Evolutionary conservation across 2,888 invertebrate species (phyloP).

Genomic region (Eupithecia subfuscata): DNA sequence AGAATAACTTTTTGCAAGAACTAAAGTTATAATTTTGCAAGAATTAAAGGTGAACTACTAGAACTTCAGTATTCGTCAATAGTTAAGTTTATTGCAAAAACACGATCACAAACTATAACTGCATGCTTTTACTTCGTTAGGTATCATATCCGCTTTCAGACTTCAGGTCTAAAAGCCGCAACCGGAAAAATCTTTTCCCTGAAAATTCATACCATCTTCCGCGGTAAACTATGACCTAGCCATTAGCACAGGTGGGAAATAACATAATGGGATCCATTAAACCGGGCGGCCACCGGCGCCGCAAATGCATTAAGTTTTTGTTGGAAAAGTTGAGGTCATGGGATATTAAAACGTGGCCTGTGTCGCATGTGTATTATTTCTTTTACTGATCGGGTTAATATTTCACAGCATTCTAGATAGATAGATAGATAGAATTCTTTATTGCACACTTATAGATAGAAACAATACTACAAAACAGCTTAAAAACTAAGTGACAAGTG

Average conservation of each 20-base stretch:
- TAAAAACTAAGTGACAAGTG: too few species aligned
- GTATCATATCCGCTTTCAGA: neutral
- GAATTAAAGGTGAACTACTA: too few species aligned
- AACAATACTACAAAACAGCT: too few species aligned
- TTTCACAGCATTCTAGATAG: neutral
- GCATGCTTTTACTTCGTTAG: neutral
- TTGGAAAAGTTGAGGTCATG: conserved; percentile 51
- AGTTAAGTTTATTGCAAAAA: neutral
- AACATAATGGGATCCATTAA: conserved; percentile 80
- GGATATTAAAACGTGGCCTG: conserved; percentile 9
- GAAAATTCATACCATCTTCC: conserved; percentile 27
- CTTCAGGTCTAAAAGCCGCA: neutral
- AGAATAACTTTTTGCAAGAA: too few species aligned
- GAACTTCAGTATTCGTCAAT: too few species aligned
- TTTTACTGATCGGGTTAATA: neutral
- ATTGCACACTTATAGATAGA: too few species aligned
- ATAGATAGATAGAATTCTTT: too few species aligned
- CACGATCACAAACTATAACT: neutral
- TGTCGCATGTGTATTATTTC: conserved; percentile 1
- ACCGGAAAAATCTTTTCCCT: conserved; percentile 8
- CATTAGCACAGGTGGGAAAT: conserved; percentile 80
- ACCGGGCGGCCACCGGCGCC: conserved; percentile 53
- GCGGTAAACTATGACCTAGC: conserved; percentile 74
- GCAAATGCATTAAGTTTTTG: conserved; percentile 60
- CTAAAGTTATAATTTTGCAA: too few species aligned